Base-by-base conservation (phyloP, 2,888 invertebrate genomes). In the Hydraecia micacea region DNA sequence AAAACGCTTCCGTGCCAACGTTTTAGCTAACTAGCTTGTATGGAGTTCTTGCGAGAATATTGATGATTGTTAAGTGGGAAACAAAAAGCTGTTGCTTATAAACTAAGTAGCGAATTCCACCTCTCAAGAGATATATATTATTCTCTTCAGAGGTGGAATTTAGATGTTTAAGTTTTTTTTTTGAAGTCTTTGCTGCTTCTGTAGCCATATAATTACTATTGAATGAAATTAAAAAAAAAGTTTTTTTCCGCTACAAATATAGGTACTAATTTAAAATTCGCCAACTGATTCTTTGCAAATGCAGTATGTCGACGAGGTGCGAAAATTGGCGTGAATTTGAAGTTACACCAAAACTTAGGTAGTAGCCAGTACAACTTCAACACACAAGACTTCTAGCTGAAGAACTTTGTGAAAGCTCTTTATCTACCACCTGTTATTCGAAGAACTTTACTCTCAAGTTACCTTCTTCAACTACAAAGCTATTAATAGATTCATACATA, bases 1-100 rank as follows among this genome's bases (percentile, higher is more conserved):
- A 87, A 80, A 85, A 87, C 58, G 77, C 69, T 83, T 85, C 85
- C 77, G 69, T 75, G 60, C 63, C 39, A 58, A 73, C 70, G 60
- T 83, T 77, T 75, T 70, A 72, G 60, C 62, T 77, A 76, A 76
- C 75, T 65, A 76, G 62, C 66, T 71, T 58, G 55, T 55, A 63
- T 60, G 11, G 21, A 71, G 52, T 32, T 79, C 39, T 39, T 21
- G 62, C 52, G 11, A 73, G 67, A 67, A 70, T 65, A 81, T 25
- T 62, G 11, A 42, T 75, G 52, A 73, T 67, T 46, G 46, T 67
- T 62, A 36, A 42, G 66, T 60, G 7, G 32, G 39, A 60, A 81
- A 73, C 39, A 73, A 71, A 39, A 49, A 32, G 8, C 7, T 60
- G 36, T 60, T 69, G 3, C 28, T 32, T 25, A 15, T 52, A 13